Conservation (phyloP, 2,113 vertebrate species). For the Syngnathoides biaculeatus region DNA sequence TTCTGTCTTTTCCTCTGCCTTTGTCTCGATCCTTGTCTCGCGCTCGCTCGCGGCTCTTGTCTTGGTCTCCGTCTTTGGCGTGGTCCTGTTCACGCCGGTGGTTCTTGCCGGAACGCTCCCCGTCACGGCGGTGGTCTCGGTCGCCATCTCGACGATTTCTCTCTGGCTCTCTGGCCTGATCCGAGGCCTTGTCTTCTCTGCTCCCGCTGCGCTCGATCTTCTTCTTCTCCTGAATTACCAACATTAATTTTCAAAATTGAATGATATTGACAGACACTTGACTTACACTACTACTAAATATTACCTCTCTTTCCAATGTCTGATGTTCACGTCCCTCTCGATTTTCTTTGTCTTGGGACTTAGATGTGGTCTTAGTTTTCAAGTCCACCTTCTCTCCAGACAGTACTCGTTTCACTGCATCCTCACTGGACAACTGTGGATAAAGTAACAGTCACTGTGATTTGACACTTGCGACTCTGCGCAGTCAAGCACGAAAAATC, state of each 20-base stretch:
- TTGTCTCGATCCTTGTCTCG: conserved; percentile 61
- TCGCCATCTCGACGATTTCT: conserved; percentile 69
- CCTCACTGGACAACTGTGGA: conserved; percentile 85
- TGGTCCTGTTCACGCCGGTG: conserved; percentile 59
- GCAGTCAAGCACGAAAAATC: no score
- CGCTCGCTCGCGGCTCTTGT: conserved; percentile 67
- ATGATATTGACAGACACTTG: neutral
- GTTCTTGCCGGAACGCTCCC: conserved; percentile 57
- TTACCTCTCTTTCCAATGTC: conserved; percentile 71
- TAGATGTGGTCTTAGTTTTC: conserved; percentile 74
- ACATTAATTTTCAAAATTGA: neutral
- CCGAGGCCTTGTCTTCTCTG: conserved; percentile 74
- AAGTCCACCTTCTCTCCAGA: conserved; percentile 79
- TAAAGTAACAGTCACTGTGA: no score
- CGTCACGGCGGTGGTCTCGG: conserved; percentile 66
- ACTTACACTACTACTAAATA: neutral
- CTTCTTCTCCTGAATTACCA: conserved; percentile 71
- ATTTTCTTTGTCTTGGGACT: conserved; percentile 78
- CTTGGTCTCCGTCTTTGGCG: conserved; percentile 61
- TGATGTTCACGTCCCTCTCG: conserved; percentile 57
- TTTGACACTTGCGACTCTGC: no score
- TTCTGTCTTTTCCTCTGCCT: conserved; percentile 60
- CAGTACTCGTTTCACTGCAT: conserved; percentile 86
- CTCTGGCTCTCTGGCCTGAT: conserved; percentile 73
- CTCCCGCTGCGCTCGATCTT: conserved; percentile 76